A percentile compares a stretch with the other conserved stretches of the same genome.
Evolutionary conservation across 2,797 vertebrate species (phyloP).

Genomic region (Lagocephalus sceleratus): DNA sequence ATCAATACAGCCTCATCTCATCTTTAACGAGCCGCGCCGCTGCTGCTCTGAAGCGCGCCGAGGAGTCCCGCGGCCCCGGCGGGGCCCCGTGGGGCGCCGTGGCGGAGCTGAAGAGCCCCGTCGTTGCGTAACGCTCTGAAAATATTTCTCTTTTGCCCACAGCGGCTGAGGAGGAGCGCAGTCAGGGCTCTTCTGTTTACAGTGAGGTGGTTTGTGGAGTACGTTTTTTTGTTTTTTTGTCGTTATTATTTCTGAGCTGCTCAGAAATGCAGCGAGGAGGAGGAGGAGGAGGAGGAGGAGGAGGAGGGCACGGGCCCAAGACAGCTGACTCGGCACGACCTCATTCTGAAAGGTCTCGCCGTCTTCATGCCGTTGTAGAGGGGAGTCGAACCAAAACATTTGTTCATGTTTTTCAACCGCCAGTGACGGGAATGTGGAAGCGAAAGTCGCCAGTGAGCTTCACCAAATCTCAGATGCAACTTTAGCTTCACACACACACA

Average conservation of each 20-base stretch:
- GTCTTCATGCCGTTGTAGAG: too few species aligned
- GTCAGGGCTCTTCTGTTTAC: conserved; percentile 7
- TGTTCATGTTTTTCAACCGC: too few species aligned
- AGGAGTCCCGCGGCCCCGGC: background rate
- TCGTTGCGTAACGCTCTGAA: conserved; percentile 42
- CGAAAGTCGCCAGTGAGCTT: background rate
- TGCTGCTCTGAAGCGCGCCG: conserved; percentile 6
- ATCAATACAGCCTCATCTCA: conserved; percentile 8
- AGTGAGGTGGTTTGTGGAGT: background rate
- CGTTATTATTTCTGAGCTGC: too few species aligned
- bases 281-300: too few species aligned
- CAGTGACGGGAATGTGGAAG: too few species aligned
- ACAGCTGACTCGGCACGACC: too few species aligned
- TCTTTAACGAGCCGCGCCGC: conserved; percentile 33
- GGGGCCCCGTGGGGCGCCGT: conserved; percentile 5
- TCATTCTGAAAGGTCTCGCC: too few species aligned
- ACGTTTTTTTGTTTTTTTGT: background rate
- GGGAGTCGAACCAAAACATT: too few species aligned
- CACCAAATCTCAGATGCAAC: background rate
- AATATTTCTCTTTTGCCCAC: conserved; percentile 40
- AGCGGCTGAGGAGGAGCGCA: conserved; percentile 25
- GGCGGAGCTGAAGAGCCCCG: conserved; percentile 18
- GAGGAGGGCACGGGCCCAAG: too few species aligned
- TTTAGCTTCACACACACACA: conserved; percentile 1
- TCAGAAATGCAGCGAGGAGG: too few species aligned